phyloP scores from a whole-genome alignment of 2,113 vertebrate species.

The Zosterops pallidus region DNA sequence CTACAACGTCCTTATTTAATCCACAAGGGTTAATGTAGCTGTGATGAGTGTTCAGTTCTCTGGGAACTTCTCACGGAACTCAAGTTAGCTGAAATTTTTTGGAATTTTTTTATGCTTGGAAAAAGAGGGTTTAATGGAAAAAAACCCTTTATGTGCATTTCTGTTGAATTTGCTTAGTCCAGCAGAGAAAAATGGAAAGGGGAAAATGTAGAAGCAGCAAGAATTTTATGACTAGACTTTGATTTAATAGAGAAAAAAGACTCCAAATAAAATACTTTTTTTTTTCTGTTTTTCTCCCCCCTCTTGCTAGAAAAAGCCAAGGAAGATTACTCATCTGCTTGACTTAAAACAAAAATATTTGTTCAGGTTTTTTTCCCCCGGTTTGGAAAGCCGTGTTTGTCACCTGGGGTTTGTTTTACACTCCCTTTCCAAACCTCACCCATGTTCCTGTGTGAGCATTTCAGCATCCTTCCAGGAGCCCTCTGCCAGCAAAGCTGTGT shows the following conservation, averaged over 20 bases:
- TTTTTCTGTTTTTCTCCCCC: rapidly evolving
- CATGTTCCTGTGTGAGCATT: rapidly evolving
- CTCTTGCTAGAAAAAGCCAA: background rate
- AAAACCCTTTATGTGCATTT: background rate
- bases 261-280: background rate
- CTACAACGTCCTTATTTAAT: background rate
- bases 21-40: background rate
- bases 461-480: constrained; percentile 11
- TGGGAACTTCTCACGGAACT: background rate
- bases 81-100: background rate
- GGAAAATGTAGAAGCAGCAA: background rate
- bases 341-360: constrained; percentile 36
- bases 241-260: background rate
- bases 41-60: background rate
- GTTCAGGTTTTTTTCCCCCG: background rate
- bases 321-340: background rate
- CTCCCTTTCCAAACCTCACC: constrained; percentile 27
- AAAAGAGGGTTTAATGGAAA: background rate
- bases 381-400: background rate
- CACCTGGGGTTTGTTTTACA: background rate
- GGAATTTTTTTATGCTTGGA: background rate
- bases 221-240: background rate
- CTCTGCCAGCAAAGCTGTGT: constrained; percentile 48
- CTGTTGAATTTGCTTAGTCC: background rate
- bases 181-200: background rate